These are phyloP conservation scores for Galeopsomyia nigrocyanea DNA, from an alignment of 2,888 invertebrate genomes.

Conservation along the genomic window DNA sequence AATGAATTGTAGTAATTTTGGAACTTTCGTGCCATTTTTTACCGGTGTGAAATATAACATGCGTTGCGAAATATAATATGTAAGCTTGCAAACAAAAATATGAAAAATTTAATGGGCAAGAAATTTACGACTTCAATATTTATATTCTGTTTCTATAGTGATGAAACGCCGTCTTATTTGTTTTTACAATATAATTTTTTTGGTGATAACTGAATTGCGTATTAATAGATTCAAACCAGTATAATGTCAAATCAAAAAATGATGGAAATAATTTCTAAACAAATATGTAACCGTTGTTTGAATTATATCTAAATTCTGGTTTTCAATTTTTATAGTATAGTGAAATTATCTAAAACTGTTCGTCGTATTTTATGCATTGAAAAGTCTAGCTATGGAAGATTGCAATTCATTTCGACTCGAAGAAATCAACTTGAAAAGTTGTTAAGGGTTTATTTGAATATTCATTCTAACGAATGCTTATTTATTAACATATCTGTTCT, in stretches of 20 bases:
- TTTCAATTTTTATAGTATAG: too few relatives aligned
- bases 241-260: slow-evolving; percentile 17
- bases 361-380: too few relatives aligned
- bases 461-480: not conserved
- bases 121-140: slow-evolving; percentile 33
- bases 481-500: slow-evolving; percentile 13
- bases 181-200: slow-evolving; percentile 21
- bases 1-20: slow-evolving; percentile 33
- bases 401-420: too few relatives aligned
- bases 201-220: not conserved
- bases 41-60: too few relatives aligned
- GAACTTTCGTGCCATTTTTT: slow-evolving; percentile 59
- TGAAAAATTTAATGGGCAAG: slow-evolving; percentile 19
- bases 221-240: slow-evolving; percentile 19
- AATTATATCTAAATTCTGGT: too few relatives aligned
- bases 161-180: slow-evolving; percentile 23
- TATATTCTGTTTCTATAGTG: not conserved
- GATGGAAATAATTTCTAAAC: not conserved
- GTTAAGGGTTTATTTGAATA: too few relatives aligned
- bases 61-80: slow-evolving; percentile 34
- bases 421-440: too few relatives aligned
- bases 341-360: too few relatives aligned
- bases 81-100: slow-evolving; percentile 1
- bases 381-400: too few relatives aligned
- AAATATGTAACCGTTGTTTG: too few relatives aligned